Evolutionary conservation across 2,113 vertebrate genomes (phyloP), one percentile per base, ranked within the genome.

Genomic region (Cyanocitta stelleri): DNA sequence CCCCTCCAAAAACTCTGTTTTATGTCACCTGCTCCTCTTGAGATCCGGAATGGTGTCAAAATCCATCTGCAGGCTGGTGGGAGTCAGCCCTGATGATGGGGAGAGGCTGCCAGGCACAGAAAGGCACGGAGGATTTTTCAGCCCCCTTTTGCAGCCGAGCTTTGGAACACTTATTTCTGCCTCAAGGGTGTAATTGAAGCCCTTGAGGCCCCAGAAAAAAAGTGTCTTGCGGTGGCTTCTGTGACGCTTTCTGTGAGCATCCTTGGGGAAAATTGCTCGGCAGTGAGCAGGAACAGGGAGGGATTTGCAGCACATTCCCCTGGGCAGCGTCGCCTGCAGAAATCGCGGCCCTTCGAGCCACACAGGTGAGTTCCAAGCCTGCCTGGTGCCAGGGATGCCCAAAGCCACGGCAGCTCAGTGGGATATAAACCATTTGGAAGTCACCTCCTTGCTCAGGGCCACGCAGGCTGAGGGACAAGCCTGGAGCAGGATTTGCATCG

Each of bases 271-370:
- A 66, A 10, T 4, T 9, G 32, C 82, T 69, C 0, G 0, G 16
- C 27, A 39, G 20, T 0, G 18, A 44, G 18, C 46, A 37, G 71
- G 46, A 27, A 0, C 5, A 4, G 0, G n/a, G 56, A 11, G 66
- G 35, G 29, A 5, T 19, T 11, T 3, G 16, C 71, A 51, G 18
- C 29, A 0, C 16, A 1, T 61, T 20, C 35, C 74, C 44, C 46
- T 9, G 68, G 26, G 2, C 26, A 19, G 23, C 0, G 1, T 1
- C 2, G 9, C 29, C 69, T 3, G 19, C 1, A 8, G 54, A 5
- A 43, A n/a, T 12, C 8, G 1, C 29, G 20, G 63, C 29, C 9
- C 20, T 16, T 13, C 0, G 3, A 55, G 27, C 8, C 9, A 0
- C 21, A 0, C 62, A 4, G 39, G 27, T 33, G 46, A 49, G 51